Conservation (phyloP, 2,888 invertebrate species). For the Hypsopygia costalis region DNA sequence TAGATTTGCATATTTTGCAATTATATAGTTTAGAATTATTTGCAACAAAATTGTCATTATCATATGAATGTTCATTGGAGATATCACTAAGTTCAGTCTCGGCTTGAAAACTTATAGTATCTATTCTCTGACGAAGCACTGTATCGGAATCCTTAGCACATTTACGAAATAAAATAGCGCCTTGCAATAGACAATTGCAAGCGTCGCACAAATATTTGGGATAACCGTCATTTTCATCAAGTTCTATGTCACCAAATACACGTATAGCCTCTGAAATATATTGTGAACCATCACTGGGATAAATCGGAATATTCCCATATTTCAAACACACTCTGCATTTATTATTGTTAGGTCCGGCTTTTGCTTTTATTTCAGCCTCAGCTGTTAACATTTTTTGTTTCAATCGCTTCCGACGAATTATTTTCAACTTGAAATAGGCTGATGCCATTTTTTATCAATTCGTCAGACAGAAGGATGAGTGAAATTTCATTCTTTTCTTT, state of each 20-base stretch:
- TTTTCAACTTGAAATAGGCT: constrained; percentile 19
- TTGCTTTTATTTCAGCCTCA: background rate
- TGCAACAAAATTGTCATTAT: constrained; percentile 8
- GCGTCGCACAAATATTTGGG: constrained; percentile 44
- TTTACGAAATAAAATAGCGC: constrained; percentile 43
- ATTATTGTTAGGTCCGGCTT: constrained; percentile 3
- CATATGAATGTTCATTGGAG: constrained; percentile 9
- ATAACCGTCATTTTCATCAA: constrained; percentile 36
- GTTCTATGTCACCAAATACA: constrained; percentile 37
- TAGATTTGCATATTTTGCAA: constrained; percentile 24
- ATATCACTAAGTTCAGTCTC: constrained; percentile 1
- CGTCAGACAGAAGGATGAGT: too few relatives aligned
- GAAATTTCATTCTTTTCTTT: too few relatives aligned
- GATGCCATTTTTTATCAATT: too few relatives aligned
- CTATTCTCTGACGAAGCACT: constrained; percentile 23
- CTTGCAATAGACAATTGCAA: constrained; percentile 38
- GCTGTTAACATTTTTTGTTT: background rate
- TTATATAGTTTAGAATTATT: constrained; percentile 8
- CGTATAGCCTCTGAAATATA: constrained; percentile 43
- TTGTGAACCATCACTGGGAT: constrained; percentile 19
- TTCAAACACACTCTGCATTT: constrained; percentile 56
- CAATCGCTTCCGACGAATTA: constrained; percentile 7
- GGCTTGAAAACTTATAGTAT: background rate
- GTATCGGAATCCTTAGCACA: constrained; percentile 40
- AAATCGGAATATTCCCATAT: constrained; percentile 42